Percentiles rank a stretch among this genome's conserved stretches.
These are phyloP conservation scores for Laupala kohalensis DNA, from an alignment of 1,140 invertebrate species.

Conservation along the genomic window DNA sequence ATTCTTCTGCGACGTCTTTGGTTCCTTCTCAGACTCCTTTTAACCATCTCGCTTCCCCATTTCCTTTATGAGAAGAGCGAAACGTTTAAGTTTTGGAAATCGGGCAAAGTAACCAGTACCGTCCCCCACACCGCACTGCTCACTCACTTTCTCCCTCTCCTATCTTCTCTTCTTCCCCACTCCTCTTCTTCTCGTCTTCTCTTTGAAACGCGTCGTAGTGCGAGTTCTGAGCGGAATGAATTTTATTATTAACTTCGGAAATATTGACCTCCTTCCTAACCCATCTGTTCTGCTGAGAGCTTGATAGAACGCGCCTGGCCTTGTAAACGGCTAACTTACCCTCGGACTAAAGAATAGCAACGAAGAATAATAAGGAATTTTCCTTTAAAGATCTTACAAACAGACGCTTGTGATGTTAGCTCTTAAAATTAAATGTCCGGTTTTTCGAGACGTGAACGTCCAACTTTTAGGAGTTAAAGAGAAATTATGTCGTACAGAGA, in stretches of 20 bases:
- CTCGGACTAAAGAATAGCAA: background rate
- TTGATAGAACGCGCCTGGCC: background rate
- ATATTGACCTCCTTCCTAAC: background rate
- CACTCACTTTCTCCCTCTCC: background rate
- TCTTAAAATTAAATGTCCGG: background rate
- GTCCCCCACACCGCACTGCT: too few relatives aligned
- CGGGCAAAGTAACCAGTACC: too few relatives aligned
- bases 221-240: background rate
- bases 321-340: background rate
- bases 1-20: background rate
- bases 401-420: background rate
- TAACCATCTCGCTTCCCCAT: too few relatives aligned
- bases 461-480: background rate
- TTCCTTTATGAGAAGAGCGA: too few relatives aligned
- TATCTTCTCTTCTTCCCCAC: background rate
- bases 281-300: background rate
- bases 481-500: background rate
- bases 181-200: background rate
- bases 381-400: background rate
- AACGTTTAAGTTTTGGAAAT: too few relatives aligned
- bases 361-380: background rate
- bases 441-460: background rate
- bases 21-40: too few relatives aligned
- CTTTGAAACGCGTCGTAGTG: background rate
- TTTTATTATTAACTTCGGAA: slow-evolving; percentile 6